phyloP scores from a whole-genome alignment of 2,113 vertebrate genomes.

The Bufo gargarizans region DNA sequence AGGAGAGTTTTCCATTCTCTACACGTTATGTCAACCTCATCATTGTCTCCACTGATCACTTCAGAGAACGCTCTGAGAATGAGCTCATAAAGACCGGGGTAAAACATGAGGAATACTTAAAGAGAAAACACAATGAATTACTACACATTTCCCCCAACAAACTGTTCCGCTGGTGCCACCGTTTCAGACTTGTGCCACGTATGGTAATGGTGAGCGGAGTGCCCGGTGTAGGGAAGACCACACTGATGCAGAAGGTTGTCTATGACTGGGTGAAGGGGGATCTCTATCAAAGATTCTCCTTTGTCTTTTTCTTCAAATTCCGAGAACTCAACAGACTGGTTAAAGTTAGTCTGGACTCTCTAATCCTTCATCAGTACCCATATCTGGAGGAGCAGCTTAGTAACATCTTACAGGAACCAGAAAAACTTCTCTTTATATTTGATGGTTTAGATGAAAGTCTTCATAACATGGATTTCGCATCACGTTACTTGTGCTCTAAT shows the following conservation, averaged over 20 bases:
- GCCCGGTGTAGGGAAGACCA: conserved; percentile 74
- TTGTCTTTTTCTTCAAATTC: conserved; percentile 64
- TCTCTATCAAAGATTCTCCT: conserved; percentile 26
- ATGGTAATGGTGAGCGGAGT: conserved; percentile 66
- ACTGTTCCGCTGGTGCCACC: conserved; percentile 41
- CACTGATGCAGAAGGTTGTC: conserved; percentile 66
- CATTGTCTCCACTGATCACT: background rate
- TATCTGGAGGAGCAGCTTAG: conserved; percentile 33
- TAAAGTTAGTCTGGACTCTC: conserved; percentile 58
- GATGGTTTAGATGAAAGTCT: conserved; percentile 70
- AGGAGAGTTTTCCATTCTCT: background rate
- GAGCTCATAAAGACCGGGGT: background rate
- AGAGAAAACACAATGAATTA: background rate
- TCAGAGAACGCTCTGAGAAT: conserved; percentile 7
- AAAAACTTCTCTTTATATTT: conserved; percentile 71
- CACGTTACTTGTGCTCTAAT: conserved; percentile 60
- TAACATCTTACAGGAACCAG: conserved; percentile 63
- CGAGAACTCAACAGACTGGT: conserved; percentile 59
- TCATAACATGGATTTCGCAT: conserved; percentile 58
- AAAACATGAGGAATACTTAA: conserved; percentile 29
- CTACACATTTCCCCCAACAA: background rate
- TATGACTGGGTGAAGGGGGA: conserved; percentile 20
- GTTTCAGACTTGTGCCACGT: background rate
- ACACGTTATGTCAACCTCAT: conserved; percentile 10
- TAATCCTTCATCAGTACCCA: conserved; percentile 61